phyloP scores from a whole-genome alignment of 2,888 invertebrate genomes.

The Limnephilus lunatus region DNA sequence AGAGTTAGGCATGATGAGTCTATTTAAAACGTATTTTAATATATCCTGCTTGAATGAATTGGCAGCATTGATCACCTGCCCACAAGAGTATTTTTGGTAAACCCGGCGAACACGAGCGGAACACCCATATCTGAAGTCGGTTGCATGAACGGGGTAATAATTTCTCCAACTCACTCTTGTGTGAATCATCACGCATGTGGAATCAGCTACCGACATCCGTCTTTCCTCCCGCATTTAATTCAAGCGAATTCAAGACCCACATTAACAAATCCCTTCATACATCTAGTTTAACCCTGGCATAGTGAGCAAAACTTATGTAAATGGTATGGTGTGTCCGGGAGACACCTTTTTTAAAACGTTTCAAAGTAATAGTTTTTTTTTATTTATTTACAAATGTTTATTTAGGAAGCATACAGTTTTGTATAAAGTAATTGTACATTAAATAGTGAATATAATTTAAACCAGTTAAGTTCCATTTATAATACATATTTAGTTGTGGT shows the following conservation, averaged over 20 bases:
- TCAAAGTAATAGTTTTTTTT: too few relatives aligned
- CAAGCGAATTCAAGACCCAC: background rate
- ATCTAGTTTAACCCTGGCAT: background rate
- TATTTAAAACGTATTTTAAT: background rate
- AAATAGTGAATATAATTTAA: too few relatives aligned
- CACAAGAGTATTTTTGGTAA: background rate
- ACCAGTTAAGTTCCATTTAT: too few relatives aligned
- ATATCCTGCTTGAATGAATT: background rate
- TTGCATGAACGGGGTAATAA: background rate
- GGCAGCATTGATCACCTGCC: background rate
- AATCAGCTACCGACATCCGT: background rate
- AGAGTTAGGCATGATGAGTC: too few relatives aligned
- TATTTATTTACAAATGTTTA: too few relatives aligned
- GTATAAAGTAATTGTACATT: too few relatives aligned
- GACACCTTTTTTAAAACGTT: background rate
- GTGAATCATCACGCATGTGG: background rate
- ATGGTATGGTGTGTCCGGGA: too few relatives aligned
- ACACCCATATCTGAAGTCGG: background rate
- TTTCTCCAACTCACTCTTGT: background rate
- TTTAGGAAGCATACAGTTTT: too few relatives aligned
- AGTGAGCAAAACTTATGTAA: too few relatives aligned
- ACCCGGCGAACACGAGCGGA: background rate
- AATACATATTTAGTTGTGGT: too few relatives aligned
- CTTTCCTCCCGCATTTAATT: background rate
- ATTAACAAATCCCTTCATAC: background rate